Evolutionary conservation across 30 jellyfish, hydroid and myxozoan species (phyloP), one percentile per base, ranked within the genome.

Genomic region (Nemopilema nomurai): DNA sequence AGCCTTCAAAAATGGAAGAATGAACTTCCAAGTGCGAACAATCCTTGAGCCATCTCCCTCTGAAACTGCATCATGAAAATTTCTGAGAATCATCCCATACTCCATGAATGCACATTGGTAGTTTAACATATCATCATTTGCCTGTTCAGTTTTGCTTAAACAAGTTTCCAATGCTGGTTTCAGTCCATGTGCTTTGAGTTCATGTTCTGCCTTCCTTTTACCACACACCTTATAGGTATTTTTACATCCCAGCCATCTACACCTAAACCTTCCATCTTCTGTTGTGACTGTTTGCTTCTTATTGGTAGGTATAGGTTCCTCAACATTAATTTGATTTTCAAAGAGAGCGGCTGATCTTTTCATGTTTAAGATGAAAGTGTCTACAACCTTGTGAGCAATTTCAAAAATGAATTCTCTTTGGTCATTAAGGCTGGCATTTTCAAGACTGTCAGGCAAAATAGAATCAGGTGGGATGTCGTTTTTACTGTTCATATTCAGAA

Each of bases 11-110:
- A 70, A 84, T 33, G 79, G 92, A n/a, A 84, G 80, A 57, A 70
- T 18, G 57, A 84, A 84, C 71, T 74, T 84, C 92, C 92, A 84
- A 53, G 73, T 27, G 52, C 92, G 29, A 25, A 84, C n/a, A 71
- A 84, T 51, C 33, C 88, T 26, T 22, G 23, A 51, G 22, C 91
- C 91, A 69, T 82, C 91, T 20, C 81, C 82, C 49, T 79, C 89
- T 16, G 80, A 62, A 17, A 78, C 28, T 8, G 90, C 85, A 75
- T 75, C 85, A 28, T 18, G 28, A 52, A 85, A 85, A 68, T 85
- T 74, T n/a, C 50, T 57, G 23, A 74, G 53, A 0, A 74, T 74
- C 89, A 75, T 49, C 33, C 52, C 66, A 49, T 68, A 68, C 27
- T 81, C 71, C 76, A 67, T 65, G 16, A 81, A 32, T 9, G 90